Evolutionary conservation across 2,113 vertebrate genomes (phyloP).

Genomic region (Pterophyllum scalare): DNA sequence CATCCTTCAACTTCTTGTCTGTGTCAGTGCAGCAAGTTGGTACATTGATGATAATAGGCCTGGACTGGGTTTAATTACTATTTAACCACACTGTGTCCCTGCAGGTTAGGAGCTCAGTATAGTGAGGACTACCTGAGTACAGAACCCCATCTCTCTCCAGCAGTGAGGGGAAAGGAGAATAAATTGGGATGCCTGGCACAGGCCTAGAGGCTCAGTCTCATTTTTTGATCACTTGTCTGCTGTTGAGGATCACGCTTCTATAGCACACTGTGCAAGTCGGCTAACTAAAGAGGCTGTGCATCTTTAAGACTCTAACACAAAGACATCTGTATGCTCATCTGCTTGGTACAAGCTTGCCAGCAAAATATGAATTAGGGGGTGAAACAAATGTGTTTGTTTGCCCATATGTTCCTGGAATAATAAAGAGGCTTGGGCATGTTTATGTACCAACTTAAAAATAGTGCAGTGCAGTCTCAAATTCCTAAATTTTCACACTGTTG

Average conservation of each 20-base stretch:
- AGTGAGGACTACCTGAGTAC: slow-evolving; percentile 57
- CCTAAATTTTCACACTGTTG: neutral
- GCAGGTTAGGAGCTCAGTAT: slow-evolving; percentile 58
- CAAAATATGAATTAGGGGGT: slow-evolving; percentile 41
- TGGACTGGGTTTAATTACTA: slow-evolving; percentile 70
- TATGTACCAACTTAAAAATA: slow-evolving; percentile 6
- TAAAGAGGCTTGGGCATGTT: slow-evolving; percentile 8
- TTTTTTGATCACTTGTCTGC: slow-evolving; percentile 61
- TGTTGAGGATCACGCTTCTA: slow-evolving; percentile 49
- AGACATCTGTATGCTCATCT: slow-evolving; percentile 44
- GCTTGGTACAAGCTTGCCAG: neutral
- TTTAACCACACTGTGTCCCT: slow-evolving; percentile 64
- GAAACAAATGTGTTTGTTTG: slow-evolving; percentile 36
- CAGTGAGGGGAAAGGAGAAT: slow-evolving; percentile 49
- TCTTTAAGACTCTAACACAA: slow-evolving; percentile 27
- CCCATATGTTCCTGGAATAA: slow-evolving; percentile 40
- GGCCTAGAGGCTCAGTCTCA: slow-evolving; percentile 64
- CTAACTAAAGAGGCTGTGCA: slow-evolving; percentile 45
- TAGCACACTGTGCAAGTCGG: slow-evolving; percentile 52
- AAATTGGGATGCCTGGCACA: slow-evolving; percentile 71
- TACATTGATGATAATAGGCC: slow-evolving; percentile 65
- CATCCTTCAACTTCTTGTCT: slow-evolving; percentile 64
- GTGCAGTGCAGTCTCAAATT: neutral
- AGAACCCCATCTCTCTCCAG: slow-evolving; percentile 48
- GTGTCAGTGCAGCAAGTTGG: slow-evolving; percentile 55